Base-by-base conservation (phyloP, 2,888 invertebrate genomes). In the Mythimna impura region DNA sequence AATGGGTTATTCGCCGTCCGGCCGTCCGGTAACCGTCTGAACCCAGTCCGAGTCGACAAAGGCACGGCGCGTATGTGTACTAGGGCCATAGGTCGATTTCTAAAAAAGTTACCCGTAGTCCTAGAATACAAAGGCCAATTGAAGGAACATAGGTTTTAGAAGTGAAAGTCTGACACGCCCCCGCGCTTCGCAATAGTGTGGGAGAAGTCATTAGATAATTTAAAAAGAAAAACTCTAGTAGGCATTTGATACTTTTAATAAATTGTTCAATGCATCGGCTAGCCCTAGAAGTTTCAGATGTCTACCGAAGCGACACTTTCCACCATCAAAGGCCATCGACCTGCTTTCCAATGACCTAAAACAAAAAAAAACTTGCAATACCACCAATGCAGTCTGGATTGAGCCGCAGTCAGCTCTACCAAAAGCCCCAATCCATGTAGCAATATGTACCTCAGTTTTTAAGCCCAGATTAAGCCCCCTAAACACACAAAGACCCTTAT, bases 401-500 rank as follows among this genome's bases (percentile, higher is more conserved):
- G 47, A 64, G n/a, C 57, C 61, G 14, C 20, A 30, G 22, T 78
- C 43, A 52, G 40, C 63, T 61, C 47, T n/a, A 8, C 8, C n/a
- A n/a, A 66, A 57, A 54, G 34, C 34, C 43, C 50, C 30, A 54
- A 58, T 40, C 12, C 47, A 52, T 36, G 22, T 7, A 58, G 62
- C 52, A n/a, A 34, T 63, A 66, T 63, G 14, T 79, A 73, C 73
- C 30, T 55, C 43, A 25, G 64, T 70, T 84, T 83, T 76, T 76
- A 71, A 76, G 81, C 76, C 65, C 64, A 77, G 64, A 70, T 70
- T 81, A 78, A 61, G 62, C 65, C 36, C 47, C 67, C 80, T 81
- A 81, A 80, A 77, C 61, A 78, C 61, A 81, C 78, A 74, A 40
- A 76, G 65, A 74, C 64, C 66, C 65, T 62, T 78, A 80, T 78